Evolutionary conservation across 2,797 vertebrate genomes (phyloP).

Genomic region (Phaenicophaeus curvirostris): DNA sequence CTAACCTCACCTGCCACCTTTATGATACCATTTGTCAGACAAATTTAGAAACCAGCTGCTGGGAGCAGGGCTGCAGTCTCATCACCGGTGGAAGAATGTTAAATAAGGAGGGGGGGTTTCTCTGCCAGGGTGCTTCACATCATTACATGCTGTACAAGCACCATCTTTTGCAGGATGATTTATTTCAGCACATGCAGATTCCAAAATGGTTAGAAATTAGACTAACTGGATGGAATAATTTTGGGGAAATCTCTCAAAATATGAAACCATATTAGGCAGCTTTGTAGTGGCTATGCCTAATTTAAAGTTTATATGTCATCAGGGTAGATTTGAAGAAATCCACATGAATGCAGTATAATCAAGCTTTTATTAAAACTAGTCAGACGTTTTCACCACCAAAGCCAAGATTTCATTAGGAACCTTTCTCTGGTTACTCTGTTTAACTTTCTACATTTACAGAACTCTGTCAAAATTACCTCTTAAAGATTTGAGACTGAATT

Average conservation of each 20-base stretch:
- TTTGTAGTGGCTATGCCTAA: conserved; percentile 26
- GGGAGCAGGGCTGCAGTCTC: neutral
- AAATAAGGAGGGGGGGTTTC: neutral
- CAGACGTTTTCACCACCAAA: conserved; percentile 25
- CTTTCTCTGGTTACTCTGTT: conserved; percentile 52
- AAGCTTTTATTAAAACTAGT: conserved; percentile 45
- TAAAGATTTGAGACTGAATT: conserved; percentile 37
- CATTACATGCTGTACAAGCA: neutral
- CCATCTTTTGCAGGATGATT: neutral
- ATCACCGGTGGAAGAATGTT: neutral
- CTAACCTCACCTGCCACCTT: conserved; percentile 16
- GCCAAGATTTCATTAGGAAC: conserved; percentile 47
- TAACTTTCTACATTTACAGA: conserved; percentile 51
- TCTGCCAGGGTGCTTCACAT: conserved; percentile 1
- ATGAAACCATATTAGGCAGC: conserved; percentile 31
- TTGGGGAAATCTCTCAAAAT: neutral
- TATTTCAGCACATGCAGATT: neutral
- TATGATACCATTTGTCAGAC: conserved; percentile 3
- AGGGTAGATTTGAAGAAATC: conserved; percentile 44
- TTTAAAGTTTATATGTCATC: conserved; percentile 54
- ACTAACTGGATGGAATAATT: neutral
- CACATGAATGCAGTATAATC: conserved; percentile 8
- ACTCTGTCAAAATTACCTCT: conserved; percentile 34
- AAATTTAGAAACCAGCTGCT: conserved; percentile 38
- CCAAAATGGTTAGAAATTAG: conserved; percentile 24